Conservation (phyloP, 2,113 vertebrate species). For the Vicugna pacos region DNA sequence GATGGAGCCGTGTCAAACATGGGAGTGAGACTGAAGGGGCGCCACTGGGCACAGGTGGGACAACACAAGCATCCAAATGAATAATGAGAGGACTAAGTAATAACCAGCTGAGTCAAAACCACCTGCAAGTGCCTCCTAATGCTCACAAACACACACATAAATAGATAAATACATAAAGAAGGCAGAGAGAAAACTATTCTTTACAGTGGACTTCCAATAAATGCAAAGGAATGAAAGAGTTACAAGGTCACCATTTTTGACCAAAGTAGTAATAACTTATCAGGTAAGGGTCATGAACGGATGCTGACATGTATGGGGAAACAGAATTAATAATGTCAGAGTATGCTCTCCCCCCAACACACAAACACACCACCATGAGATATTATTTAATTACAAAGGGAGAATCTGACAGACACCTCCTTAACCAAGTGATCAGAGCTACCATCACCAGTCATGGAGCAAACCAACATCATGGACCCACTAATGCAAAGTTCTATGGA, state of each 20-base stretch:
- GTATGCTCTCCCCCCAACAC: rapidly evolving
- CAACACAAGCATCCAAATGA: not conserved
- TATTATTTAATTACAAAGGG: not conserved
- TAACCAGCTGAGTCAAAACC: not conserved
- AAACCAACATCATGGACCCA: not conserved
- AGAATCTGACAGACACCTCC: not conserved
- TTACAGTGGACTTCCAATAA: not conserved
- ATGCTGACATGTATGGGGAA: not conserved
- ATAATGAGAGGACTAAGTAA: not conserved
- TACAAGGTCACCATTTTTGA: not conserved
- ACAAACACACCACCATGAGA: not conserved
- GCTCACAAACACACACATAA: not conserved
- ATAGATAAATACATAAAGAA: not conserved
- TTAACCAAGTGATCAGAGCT: not conserved
- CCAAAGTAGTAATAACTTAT: not conserved
- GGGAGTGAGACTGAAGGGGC: not conserved
- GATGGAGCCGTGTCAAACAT: not conserved
- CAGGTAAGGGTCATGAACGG: not conserved
- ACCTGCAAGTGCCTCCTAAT: not conserved
- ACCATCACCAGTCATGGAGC: not conserved
- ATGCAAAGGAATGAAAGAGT: not conserved
- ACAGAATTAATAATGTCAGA: not conserved
- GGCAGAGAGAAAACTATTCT: not conserved
- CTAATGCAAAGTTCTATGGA: not conserved
- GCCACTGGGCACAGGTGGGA: not conserved